phyloP scores from a whole-genome alignment of 2,113 vertebrate species.

The Microcebus lehilahytsara region DNA sequence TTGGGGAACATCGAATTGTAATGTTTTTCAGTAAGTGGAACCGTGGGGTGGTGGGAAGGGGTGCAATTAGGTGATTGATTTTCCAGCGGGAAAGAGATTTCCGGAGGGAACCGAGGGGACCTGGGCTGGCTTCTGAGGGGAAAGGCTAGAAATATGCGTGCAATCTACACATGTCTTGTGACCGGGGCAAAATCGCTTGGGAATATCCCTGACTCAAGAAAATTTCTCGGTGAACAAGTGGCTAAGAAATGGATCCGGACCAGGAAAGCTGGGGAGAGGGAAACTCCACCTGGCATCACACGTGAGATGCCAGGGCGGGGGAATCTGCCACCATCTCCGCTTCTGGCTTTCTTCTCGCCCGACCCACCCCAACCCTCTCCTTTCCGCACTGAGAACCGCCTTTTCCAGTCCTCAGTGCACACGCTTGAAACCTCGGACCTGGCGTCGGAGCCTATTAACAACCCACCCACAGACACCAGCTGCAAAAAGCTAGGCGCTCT shows the following conservation, averaged over 20 bases:
- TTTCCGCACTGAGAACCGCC: not conserved
- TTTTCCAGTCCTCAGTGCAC: not conserved
- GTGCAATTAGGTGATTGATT: not conserved
- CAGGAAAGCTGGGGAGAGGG: not conserved
- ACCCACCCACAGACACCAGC: not conserved
- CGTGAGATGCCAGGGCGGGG: not conserved
- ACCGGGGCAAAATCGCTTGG: not conserved
- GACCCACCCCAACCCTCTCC: accelerated
- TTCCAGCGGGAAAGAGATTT: not conserved
- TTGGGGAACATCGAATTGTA: not conserved
- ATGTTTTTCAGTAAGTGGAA: not conserved
- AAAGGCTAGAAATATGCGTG: not conserved
- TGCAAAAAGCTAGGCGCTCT: not conserved
- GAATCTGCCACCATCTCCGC: no score
- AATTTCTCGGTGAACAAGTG: not conserved
- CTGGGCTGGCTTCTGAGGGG: not conserved
- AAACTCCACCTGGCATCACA: not conserved
- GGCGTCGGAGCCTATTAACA: not conserved
- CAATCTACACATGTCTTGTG: not conserved
- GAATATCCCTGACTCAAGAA: not conserved
- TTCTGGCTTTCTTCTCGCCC: accelerated
- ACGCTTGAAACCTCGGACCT: not conserved
- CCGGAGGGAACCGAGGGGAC: not conserved
- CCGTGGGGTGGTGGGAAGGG: no score
- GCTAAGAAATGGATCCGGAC: not conserved